A percentile compares a stretch with the other conserved stretches of the same genome.
Conservation (phyloP, 2,113 vertebrate genomes). For the Tringa solitaria region DNA sequence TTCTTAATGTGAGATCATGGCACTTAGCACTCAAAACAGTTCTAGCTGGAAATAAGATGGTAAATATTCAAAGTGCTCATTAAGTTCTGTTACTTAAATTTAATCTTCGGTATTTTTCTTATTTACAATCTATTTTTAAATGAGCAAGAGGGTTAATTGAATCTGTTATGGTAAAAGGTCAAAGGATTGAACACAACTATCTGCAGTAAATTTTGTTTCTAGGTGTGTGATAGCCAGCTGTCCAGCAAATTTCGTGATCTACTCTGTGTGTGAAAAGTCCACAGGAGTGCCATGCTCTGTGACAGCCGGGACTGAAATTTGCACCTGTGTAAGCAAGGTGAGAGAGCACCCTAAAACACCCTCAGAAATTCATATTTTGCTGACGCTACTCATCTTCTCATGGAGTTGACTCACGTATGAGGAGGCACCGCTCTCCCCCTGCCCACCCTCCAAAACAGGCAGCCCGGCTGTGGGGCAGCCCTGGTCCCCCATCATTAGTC, state of each 20-base stretch:
- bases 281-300: rapidly evolving
- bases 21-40: not conserved
- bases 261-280: not conserved
- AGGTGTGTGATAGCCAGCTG: not conserved
- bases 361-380: not conserved
- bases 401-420: rapidly evolving
- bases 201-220: not conserved
- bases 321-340: not conserved
- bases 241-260: not conserved
- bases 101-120: not conserved
- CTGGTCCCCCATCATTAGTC: no score
- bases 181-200: not conserved
- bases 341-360: rapidly evolving
- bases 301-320: not conserved
- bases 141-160: not conserved
- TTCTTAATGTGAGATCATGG: not conserved
- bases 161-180: not conserved
- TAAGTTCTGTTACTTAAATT: not conserved
- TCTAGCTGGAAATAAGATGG: not conserved
- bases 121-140: not conserved
- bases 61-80: not conserved
- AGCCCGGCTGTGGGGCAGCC: not conserved
- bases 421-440: rapidly evolving
- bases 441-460: rapidly evolving
- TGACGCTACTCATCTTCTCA: not conserved